phyloP scores from a whole-genome alignment of 2,113 vertebrate genomes.

The Amblyopsis rosae region DNA sequence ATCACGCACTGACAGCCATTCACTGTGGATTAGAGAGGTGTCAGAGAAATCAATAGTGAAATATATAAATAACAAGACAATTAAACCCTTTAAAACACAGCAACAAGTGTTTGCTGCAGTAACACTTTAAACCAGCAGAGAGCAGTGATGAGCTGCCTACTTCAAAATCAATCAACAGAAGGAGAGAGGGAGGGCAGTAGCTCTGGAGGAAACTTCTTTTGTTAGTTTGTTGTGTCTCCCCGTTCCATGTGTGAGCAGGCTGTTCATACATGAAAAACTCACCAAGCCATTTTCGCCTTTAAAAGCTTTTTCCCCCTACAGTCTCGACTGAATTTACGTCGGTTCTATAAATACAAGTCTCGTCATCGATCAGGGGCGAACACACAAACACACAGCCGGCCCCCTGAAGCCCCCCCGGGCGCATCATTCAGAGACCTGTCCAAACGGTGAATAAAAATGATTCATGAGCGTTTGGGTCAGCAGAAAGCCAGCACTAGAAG shows the following conservation, averaged over 20 bases:
- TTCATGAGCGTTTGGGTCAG: slow-evolving; percentile 46
- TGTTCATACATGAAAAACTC: slow-evolving; percentile 11
- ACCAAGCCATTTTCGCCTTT: slow-evolving; percentile 37
- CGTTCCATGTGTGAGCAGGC: background rate
- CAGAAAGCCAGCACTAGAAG: slow-evolving; percentile 16
- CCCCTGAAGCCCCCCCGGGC: slow-evolving; percentile 50
- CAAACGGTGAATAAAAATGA: slow-evolving; percentile 62
- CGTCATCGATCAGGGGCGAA: slow-evolving; percentile 58
- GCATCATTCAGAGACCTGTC: slow-evolving; percentile 61
- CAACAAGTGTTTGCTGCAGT: slow-evolving; percentile 73
- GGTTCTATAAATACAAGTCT: slow-evolving; percentile 22
- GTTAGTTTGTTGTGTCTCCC: slow-evolving; percentile 46
- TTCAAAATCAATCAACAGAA: slow-evolving; percentile 2
- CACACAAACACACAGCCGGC: slow-evolving; percentile 52
- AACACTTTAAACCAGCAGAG: slow-evolving; percentile 63
- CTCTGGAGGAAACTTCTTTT: slow-evolving; percentile 42
- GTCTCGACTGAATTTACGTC: slow-evolving; percentile 4
- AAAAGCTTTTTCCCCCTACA: too few species aligned
- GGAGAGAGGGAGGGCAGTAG: slow-evolving; percentile 20
- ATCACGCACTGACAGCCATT: slow-evolving; percentile 71
- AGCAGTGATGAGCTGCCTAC: slow-evolving; percentile 62
- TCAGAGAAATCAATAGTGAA: slow-evolving; percentile 72
- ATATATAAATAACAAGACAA: slow-evolving; percentile 70
- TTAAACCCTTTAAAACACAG: slow-evolving; percentile 53
- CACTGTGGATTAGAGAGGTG: slow-evolving; percentile 71